Percentiles rank a stretch among this genome's conserved stretches.
These are phyloP conservation scores for Leucopternis melanops DNA, from an alignment of 2,113 vertebrate species.

Conservation along the genomic window DNA sequence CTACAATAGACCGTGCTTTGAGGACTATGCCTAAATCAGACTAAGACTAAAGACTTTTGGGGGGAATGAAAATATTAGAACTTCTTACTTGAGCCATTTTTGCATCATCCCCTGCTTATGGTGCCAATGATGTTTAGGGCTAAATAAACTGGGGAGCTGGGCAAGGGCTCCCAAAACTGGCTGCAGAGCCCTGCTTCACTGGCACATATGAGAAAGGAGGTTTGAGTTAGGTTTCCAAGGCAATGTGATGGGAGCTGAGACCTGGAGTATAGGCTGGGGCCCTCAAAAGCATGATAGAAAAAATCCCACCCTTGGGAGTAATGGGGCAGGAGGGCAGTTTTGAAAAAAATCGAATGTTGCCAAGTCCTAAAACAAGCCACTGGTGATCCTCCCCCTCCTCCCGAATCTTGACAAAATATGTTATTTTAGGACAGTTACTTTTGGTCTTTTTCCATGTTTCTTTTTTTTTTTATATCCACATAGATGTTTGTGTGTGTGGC, in stretches of 20 bases:
- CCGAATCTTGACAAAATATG: not conserved
- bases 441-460: too few species aligned
- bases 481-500: too few species aligned
- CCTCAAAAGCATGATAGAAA: not conserved
- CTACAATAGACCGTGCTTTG: not conserved
- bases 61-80: not conserved
- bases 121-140: too few species aligned
- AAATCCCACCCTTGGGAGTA: not conserved
- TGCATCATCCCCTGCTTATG: too few species aligned
- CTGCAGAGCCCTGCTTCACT: not conserved
- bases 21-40: not conserved
- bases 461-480: too few species aligned
- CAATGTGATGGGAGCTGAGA: not conserved
- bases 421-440: not conserved
- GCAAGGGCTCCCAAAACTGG: not conserved
- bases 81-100: not conserved
- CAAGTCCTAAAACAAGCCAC: not conserved
- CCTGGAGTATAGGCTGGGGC: too few species aligned
- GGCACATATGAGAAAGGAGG: not conserved
- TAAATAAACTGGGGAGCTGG: not conserved
- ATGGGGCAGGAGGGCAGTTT: accelerated
- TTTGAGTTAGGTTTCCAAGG: not conserved
- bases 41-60: not conserved
- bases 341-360: not conserved
- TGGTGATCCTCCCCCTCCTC: not conserved